These are phyloP conservation scores for Acanthornis magna DNA, from an alignment of 2,797 vertebrate genomes.

Conservation along the genomic window DNA sequence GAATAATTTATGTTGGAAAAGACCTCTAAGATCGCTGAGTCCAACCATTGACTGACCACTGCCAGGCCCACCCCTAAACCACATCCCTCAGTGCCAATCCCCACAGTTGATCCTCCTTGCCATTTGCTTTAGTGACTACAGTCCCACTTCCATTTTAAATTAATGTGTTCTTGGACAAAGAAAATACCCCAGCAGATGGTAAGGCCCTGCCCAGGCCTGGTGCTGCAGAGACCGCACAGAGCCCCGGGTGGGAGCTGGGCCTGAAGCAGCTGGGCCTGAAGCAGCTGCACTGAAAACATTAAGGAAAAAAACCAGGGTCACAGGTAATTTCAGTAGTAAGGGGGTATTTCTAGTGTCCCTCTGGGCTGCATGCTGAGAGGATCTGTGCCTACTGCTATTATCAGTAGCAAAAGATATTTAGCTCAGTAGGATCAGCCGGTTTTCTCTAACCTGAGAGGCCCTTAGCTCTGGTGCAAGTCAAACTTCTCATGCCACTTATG, in stretches of 20 bases:
- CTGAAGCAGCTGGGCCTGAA: not conserved
- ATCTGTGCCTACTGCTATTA: not conserved
- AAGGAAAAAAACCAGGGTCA: not conserved
- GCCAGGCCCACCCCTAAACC: not conserved
- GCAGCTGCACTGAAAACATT: not conserved
- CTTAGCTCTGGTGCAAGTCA: not conserved
- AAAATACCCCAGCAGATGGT: not conserved
- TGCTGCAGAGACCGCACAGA: not conserved
- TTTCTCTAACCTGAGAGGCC: not conserved
- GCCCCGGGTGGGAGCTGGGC: rapidly evolving
- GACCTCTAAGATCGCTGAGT: not conserved
- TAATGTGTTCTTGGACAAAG: not conserved
- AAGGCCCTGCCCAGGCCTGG: not conserved
- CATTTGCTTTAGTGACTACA: not conserved
- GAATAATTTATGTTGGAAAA: not conserved
- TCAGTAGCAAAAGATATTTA: not conserved
- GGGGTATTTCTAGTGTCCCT: not conserved
- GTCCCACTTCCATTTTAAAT: not conserved
- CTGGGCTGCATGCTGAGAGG: not conserved
- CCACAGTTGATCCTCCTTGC: not conserved
- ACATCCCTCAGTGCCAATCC: rapidly evolving
- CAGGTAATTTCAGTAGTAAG: not conserved
- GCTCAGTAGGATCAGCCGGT: not conserved
- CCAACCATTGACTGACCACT: rapidly evolving
- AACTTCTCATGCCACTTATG: not conserved